These are phyloP conservation scores for Oeneis ivallda DNA, from an alignment of 2,888 invertebrate genomes.

Conservation along the genomic window DNA sequence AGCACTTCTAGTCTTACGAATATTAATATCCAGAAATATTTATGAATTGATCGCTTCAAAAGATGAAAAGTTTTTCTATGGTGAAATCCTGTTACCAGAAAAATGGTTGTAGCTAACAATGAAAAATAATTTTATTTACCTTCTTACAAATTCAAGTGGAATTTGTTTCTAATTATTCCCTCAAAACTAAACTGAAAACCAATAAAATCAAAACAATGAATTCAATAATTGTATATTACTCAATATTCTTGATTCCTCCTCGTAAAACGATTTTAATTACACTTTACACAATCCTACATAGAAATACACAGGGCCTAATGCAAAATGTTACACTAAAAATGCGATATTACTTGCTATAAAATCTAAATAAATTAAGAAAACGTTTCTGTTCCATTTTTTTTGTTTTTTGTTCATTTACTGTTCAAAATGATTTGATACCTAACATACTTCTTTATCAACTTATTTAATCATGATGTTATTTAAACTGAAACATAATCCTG, in stretches of 20 bases:
- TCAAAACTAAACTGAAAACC: too few relatives aligned
- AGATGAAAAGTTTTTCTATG: too few relatives aligned
- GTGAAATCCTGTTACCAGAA: too few relatives aligned
- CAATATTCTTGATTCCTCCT: background rate
- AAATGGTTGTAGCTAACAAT: too few relatives aligned
- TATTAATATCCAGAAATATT: too few relatives aligned
- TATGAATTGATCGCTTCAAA: too few relatives aligned
- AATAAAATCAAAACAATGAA: constrained; percentile 18
- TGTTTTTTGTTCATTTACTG: background rate
- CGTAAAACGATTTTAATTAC: constrained; percentile 1
- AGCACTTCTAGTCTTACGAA: too few relatives aligned
- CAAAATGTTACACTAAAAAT: background rate
- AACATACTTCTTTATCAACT: background rate
- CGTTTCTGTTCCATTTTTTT: background rate
- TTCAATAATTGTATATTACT: constrained; percentile 1
- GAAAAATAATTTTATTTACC: too few relatives aligned
- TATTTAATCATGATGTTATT: background rate
- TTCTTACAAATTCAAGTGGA: too few relatives aligned
- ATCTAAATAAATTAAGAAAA: constrained; percentile 6
- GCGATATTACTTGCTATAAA: background rate
- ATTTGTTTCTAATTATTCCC: too few relatives aligned
- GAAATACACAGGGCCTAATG: constrained; percentile 14
- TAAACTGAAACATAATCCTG: background rate
- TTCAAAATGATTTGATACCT: background rate
- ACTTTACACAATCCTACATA: background rate